Percentiles rank a stretch among this genome's conserved stretches.
Conservation (phyloP, 2,888 invertebrate species). For the Latrodectus elegans region DNA sequence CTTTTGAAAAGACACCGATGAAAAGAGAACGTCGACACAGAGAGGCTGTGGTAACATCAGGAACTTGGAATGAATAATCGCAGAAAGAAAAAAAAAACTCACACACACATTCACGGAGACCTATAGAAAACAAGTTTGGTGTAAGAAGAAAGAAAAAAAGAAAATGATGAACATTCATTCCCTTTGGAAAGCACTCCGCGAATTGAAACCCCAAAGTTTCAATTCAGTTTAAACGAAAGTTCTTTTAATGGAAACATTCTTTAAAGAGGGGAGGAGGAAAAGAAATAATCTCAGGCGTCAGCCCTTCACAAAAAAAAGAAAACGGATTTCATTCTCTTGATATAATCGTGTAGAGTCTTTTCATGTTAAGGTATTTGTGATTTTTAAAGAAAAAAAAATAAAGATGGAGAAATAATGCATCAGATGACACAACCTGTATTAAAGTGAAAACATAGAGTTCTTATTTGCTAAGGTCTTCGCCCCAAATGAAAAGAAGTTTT, state of each 20-base stretch:
- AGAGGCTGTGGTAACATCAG: background rate
- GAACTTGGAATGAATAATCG: background rate
- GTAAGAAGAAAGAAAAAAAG: slow-evolving; percentile 8
- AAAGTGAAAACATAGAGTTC: slow-evolving; percentile 9
- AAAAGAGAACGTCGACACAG: background rate
- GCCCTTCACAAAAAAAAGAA: slow-evolving; percentile 22
- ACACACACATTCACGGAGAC: background rate
- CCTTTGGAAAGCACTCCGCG: slow-evolving; percentile 43
- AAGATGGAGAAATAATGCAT: background rate
- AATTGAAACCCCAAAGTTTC: slow-evolving; percentile 60
- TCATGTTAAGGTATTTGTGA: slow-evolving; percentile 36
- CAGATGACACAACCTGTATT: background rate
- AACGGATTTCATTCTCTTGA: slow-evolving; percentile 10
- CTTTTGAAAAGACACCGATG: background rate
- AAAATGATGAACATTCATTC: slow-evolving; percentile 10
- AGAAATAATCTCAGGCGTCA: slow-evolving; percentile 4
- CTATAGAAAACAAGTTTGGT: slow-evolving; percentile 8
- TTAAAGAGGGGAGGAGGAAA: slow-evolving; percentile 7
- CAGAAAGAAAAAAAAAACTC: background rate
- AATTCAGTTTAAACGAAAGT: slow-evolving; percentile 60
- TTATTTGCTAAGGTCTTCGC: background rate
- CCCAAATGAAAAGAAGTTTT: slow-evolving; percentile 16
- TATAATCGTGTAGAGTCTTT: slow-evolving; percentile 23
- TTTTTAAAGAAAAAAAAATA: slow-evolving; percentile 15
- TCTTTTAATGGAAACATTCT: slow-evolving; percentile 61